These are phyloP conservation scores for Myotis vivesi DNA, from an alignment of 2,797 vertebrate genomes.

Conservation along the genomic window DNA sequence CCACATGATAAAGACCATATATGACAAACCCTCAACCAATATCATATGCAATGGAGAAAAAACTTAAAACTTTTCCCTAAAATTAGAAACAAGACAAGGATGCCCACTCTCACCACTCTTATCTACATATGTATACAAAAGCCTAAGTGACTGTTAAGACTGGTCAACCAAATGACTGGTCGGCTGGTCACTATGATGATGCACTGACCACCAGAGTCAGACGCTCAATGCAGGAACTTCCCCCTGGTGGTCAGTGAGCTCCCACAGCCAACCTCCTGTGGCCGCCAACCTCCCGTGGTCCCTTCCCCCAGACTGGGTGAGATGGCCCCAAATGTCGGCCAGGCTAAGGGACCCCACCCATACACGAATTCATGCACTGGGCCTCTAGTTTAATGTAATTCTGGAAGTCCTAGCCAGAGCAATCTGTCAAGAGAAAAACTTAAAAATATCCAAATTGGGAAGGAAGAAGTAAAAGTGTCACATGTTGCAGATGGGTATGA, in stretches of 20 bases:
- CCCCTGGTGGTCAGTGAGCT: too few species aligned
- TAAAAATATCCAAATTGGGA: not conserved
- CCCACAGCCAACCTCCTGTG: too few species aligned
- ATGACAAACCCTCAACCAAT: not conserved
- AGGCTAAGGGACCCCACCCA: too few species aligned
- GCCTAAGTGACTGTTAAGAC: too few species aligned
- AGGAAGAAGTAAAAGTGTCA: not conserved
- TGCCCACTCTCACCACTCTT: not conserved
- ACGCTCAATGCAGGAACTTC: too few species aligned
- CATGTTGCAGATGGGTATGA: not conserved
- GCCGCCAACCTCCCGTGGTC: too few species aligned
- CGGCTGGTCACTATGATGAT: too few species aligned
- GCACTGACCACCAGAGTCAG: too few species aligned
- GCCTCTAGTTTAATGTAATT: not conserved
- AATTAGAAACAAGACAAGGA: not conserved
- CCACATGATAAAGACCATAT: not conserved
- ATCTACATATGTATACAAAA: not conserved
- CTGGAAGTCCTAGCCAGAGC: not conserved
- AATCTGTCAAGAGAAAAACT: not conserved
- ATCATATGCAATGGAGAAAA: not conserved
- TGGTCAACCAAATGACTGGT: too few species aligned
- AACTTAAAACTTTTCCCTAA: not conserved
- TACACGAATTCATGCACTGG: too few species aligned
- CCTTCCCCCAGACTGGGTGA: too few species aligned
- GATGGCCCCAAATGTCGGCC: too few species aligned